Conservation (phyloP, 2,113 vertebrate genomes). For the Pituophis catenifer region DNA sequence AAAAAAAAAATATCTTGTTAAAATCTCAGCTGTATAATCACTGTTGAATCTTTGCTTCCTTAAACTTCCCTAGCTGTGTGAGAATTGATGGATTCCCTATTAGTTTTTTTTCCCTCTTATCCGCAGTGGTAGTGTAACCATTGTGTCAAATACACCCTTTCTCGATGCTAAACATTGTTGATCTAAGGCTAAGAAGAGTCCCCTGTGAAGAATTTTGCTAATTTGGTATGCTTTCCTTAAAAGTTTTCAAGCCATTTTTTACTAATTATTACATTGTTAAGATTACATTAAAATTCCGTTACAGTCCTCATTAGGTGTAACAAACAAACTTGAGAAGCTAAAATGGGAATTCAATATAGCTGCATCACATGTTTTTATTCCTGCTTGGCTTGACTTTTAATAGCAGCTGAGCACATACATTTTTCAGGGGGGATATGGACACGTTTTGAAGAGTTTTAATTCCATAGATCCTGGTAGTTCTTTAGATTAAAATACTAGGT, state of each 20-base stretch:
- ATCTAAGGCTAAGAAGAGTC: not conserved
- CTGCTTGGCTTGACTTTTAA: not conserved
- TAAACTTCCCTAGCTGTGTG: not conserved
- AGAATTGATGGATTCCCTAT: not conserved
- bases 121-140: not conserved
- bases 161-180: not conserved
- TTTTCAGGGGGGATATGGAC: not conserved
- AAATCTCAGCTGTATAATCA: not conserved
- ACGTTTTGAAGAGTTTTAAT: not conserved
- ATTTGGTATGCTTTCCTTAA: not conserved
- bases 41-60: not conserved
- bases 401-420: not conserved
- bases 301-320: constrained; percentile 49
- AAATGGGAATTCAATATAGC: not conserved
- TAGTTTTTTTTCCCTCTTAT: not conserved
- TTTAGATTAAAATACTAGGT: not conserved
- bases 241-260: not conserved
- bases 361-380: not conserved
- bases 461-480: not conserved
- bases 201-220: not conserved
- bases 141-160: not conserved
- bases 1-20: not conserved
- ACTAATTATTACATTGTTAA: not conserved
- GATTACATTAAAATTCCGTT: not conserved
- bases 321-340: constrained; percentile 56